These are phyloP conservation scores for Muscicapa adusta DNA, from an alignment of 2,113 vertebrate species.

Conservation along the genomic window DNA sequence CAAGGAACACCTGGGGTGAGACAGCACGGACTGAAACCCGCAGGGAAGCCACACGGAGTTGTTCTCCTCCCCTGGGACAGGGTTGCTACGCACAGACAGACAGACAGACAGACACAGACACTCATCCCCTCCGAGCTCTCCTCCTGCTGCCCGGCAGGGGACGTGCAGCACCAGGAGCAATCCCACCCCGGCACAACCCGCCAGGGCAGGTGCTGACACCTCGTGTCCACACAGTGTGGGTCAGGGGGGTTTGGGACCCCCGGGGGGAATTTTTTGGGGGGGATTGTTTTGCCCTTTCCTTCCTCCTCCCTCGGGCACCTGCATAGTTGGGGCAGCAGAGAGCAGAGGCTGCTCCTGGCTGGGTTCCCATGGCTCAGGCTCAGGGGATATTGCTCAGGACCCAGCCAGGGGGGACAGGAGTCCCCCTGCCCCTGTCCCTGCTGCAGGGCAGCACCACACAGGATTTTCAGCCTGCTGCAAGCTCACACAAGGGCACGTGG, in stretches of 20 bases:
- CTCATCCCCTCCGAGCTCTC: background rate
- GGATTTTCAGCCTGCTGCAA: background rate
- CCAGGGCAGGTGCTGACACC: slow-evolving; percentile 39
- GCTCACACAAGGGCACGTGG: background rate
- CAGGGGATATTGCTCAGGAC: background rate
- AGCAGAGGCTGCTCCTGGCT: background rate
- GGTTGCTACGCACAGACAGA: slow-evolving; percentile 12
- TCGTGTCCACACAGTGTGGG: slow-evolving; percentile 62
- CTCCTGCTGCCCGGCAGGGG: background rate
- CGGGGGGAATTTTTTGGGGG: background rate
- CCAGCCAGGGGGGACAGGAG: background rate
- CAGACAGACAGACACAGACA: slow-evolving; percentile 52
- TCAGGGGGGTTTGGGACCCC: background rate
- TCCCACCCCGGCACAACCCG: background rate
- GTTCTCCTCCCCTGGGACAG: background rate
- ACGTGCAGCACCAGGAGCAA: slow-evolving; percentile 51
- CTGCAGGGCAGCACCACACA: background rate
- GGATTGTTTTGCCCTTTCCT: background rate
- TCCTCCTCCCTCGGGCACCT: slow-evolving; percentile 1
- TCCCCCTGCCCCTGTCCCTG: background rate
- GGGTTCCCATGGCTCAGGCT: background rate
- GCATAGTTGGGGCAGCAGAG: slow-evolving; percentile 20
- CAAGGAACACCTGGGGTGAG: background rate
- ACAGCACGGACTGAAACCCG: background rate
- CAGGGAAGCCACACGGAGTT: background rate